Evolutionary conservation across 2,888 invertebrate species (phyloP).

Genomic region (Brachyptera risi): DNA sequence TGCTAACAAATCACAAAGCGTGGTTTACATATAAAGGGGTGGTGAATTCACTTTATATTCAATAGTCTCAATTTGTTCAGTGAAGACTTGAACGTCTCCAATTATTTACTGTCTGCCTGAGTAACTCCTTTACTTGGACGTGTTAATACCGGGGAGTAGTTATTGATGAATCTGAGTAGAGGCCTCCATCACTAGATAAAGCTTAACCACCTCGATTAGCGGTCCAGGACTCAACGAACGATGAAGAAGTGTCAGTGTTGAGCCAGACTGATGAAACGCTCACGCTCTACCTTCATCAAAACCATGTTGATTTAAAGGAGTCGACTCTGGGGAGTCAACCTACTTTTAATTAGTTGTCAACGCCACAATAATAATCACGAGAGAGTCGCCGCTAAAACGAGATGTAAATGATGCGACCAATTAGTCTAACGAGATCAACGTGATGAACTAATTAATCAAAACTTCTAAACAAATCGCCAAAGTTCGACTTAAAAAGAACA

Average conservation of each 20-base stretch:
- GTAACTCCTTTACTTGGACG: background rate
- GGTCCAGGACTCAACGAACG: background rate
- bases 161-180: background rate
- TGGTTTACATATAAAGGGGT: too few species aligned
- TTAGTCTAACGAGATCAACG: background rate
- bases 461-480: background rate
- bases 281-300: too few species aligned
- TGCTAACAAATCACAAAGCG: too few species aligned
- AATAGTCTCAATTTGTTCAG: too few species aligned
- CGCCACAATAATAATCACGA: background rate
- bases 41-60: too few species aligned
- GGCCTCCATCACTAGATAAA: too few species aligned
- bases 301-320: conserved; percentile 4
- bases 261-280: background rate
- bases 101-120: background rate
- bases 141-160: background rate
- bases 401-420: background rate
- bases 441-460: background rate
- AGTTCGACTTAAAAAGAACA: too few species aligned
- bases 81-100: background rate
- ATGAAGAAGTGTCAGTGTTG: background rate
- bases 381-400: background rate
- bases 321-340: background rate
- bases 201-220: background rate
- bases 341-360: conserved; percentile 11